Evolutionary conservation across 2,113 vertebrate species (phyloP).

Genomic region (Xenopus laevis): DNA sequence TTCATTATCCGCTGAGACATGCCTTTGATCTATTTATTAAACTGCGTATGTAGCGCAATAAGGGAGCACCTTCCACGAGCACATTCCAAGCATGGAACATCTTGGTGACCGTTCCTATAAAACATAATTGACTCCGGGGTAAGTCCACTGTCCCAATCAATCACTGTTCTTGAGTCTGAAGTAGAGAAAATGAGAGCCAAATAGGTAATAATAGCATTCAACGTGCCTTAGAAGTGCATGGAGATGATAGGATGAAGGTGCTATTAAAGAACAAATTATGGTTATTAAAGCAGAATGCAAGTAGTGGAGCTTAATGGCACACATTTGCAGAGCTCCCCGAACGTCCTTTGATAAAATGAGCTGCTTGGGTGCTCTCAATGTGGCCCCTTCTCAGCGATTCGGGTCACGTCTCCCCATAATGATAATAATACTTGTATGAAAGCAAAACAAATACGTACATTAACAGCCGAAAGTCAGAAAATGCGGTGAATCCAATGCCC

Average conservation of each 20-base stretch:
- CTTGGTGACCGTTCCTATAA: not conserved
- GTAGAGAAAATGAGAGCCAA: constrained; percentile 22
- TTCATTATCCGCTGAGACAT: not conserved
- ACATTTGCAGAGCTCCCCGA: constrained; percentile 3
- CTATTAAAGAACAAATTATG: constrained; percentile 41
- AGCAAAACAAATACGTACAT: not conserved
- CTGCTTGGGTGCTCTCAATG: not conserved
- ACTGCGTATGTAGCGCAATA: not conserved
- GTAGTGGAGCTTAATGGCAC: constrained; percentile 7
- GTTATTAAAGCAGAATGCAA: constrained; percentile 28
- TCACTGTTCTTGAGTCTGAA: constrained; percentile 23
- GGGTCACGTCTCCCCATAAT: not conserved
- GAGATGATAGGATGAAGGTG: constrained; percentile 40
- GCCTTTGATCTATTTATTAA: constrained; percentile 4
- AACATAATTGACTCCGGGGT: constrained; percentile 6
- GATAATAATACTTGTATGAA: not conserved
- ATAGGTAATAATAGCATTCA: constrained; percentile 39
- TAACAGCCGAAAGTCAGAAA: not conserved
- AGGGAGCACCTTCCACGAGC: too few relatives aligned
- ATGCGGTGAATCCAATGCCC: too few relatives aligned
- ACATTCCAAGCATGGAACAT: too few relatives aligned
- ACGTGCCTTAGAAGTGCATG: constrained; percentile 32
- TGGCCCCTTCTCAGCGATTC: not conserved
- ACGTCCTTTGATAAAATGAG: constrained; percentile 2
- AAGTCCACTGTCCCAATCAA: constrained; percentile 22